A percentile compares a stretch with the other conserved stretches of the same genome.
Evolutionary conservation across 1,140 invertebrate species (phyloP).

Genomic region (Drosophila mauritiana): DNA sequence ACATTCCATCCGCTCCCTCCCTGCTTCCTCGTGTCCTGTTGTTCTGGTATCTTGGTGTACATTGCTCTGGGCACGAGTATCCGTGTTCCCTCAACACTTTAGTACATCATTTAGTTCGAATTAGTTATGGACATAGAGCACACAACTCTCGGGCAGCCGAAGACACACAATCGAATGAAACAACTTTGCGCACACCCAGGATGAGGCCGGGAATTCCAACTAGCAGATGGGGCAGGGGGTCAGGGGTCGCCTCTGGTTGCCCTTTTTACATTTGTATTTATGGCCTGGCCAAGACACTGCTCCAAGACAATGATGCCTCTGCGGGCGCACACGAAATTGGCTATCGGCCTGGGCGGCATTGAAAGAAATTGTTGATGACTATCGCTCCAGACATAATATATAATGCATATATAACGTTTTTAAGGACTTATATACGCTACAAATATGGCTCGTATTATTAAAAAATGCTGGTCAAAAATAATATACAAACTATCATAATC

Average conservation of each 20-base stretch:
- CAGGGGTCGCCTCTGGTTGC: slow-evolving; percentile 53
- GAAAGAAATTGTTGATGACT: neutral
- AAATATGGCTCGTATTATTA: no score
- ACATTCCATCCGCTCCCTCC: slow-evolving; percentile 36
- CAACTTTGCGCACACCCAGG: slow-evolving; percentile 14
- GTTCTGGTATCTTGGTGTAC: neutral
- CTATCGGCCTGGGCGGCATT: neutral
- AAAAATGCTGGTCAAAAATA: no score
- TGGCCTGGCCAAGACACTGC: slow-evolving; percentile 49
- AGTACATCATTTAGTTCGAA: slow-evolving; percentile 81
- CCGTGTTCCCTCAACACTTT: slow-evolving; percentile 67
- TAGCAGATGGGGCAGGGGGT: neutral
- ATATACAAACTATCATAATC: no score
- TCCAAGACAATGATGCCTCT: slow-evolving; percentile 28
- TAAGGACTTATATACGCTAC: neutral
- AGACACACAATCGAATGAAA: slow-evolving; percentile 30
- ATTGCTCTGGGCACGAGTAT: slow-evolving; percentile 8
- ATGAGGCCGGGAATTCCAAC: slow-evolving; percentile 7
- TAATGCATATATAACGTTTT: no score
- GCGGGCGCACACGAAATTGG: slow-evolving; percentile 3
- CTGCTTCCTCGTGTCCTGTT: neutral
- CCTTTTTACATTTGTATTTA: slow-evolving; percentile 80
- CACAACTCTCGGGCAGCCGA: slow-evolving; percentile 14
- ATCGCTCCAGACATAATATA: neutral
- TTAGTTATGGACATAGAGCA: slow-evolving; percentile 76